A percentile compares a stretch with the other conserved stretches of the same genome.
Evolutionary conservation across 1,140 invertebrate genomes (phyloP).

Genomic region (Eupristina koningsbergeri): DNA sequence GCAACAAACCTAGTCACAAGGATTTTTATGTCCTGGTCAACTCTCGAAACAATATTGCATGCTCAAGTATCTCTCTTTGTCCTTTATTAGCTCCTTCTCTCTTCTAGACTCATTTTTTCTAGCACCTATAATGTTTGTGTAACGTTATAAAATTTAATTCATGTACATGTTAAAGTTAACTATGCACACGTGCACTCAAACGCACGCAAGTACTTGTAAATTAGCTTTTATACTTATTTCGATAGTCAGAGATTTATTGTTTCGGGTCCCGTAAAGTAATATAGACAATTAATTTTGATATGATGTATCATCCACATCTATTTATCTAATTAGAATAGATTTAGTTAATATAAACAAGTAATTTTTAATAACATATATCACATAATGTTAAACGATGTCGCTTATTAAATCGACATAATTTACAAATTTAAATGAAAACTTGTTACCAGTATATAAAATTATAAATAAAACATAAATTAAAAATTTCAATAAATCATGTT

Average conservation of each 20-base stretch:
- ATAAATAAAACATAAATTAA: neutral
- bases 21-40: neutral
- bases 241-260: slow-evolving; percentile 16
- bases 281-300: slow-evolving; percentile 8
- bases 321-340: neutral
- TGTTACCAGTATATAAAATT: neutral
- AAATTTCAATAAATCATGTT: neutral
- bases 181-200: neutral
- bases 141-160: neutral
- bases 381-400: neutral
- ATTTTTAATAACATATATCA: neutral
- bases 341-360: neutral
- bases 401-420: neutral
- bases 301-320: neutral
- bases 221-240: neutral
- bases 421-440: neutral
- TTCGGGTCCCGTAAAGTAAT: neutral
- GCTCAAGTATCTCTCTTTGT: neutral
- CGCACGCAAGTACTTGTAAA: neutral
- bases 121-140: neutral
- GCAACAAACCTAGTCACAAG: neutral
- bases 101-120: neutral
- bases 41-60: neutral
- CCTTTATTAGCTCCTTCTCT: neutral
- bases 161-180: neutral